Conservation (phyloP, 2,113 vertebrate genomes). For the Alectura lathami region DNA sequence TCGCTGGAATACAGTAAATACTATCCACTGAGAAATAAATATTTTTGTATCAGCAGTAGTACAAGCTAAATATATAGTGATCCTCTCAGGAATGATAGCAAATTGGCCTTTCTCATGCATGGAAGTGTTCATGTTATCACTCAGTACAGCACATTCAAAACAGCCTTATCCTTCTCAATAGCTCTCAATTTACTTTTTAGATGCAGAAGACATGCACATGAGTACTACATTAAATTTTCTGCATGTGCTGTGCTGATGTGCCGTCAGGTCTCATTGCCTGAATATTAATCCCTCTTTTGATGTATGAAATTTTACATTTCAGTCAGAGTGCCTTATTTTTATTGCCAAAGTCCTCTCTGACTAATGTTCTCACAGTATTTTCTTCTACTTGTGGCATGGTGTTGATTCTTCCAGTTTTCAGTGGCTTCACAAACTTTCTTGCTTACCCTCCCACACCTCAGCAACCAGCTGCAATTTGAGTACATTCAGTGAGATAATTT, state of each 20-base stretch:
- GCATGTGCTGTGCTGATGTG: background rate
- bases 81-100: background rate
- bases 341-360: background rate
- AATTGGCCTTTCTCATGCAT: slow-evolving; percentile 5
- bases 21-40: background rate
- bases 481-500: background rate
- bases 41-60: background rate
- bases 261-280: slow-evolving; percentile 7
- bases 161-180: background rate
- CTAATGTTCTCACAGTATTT: background rate
- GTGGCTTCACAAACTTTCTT: background rate
- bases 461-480: background rate
- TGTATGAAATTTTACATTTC: slow-evolving; percentile 17
- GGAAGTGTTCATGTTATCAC: background rate
- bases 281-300: slow-evolving; percentile 23
- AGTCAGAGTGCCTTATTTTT: background rate
- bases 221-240: background rate
- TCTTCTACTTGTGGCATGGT: background rate
- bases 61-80: background rate
- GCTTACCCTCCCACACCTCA: background rate
- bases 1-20: background rate
- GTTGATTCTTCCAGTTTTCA: background rate
- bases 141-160: background rate
- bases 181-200: slow-evolving; percentile 22
- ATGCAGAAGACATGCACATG: slow-evolving; percentile 1